Conservation (phyloP, 2,797 vertebrate species). For the Percopsis omiscomaycus region DNA sequence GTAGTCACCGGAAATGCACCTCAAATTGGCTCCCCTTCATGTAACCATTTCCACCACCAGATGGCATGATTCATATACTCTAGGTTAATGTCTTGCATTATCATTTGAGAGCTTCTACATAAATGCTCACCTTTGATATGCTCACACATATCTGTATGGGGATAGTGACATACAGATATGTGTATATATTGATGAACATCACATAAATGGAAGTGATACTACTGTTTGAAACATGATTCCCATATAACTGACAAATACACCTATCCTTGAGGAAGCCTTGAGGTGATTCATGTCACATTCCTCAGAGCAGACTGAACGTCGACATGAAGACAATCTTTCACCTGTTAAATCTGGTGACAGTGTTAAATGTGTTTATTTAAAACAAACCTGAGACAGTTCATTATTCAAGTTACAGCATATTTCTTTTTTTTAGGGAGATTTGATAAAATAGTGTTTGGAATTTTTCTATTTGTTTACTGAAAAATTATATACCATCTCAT, state of each 20-base stretch:
- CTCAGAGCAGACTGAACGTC: neutral
- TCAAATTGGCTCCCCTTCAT: neutral
- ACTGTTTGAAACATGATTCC: too few species aligned
- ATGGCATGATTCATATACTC: slow-evolving; percentile 4
- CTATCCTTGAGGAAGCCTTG: neutral
- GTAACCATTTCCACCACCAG: slow-evolving; percentile 20
- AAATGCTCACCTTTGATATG: too few species aligned
- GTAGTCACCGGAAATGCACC: neutral
- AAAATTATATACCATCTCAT: slow-evolving; percentile 32
- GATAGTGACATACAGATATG: too few species aligned
- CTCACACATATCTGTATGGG: too few species aligned
- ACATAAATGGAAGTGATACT: too few species aligned
- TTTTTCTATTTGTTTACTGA: slow-evolving; percentile 49
- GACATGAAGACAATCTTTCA: neutral
- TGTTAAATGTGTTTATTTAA: slow-evolving; percentile 59
- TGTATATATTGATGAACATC: too few species aligned
- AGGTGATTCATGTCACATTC: slow-evolving; percentile 3
- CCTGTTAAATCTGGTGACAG: neutral
- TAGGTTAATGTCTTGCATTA: too few species aligned
- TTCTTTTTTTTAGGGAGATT: slow-evolving; percentile 36
- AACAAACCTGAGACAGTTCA: slow-evolving; percentile 35
- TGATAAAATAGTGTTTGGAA: slow-evolving; percentile 56
- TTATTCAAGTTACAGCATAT: slow-evolving; percentile 26
- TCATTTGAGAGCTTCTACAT: too few species aligned
- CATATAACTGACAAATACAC: neutral